These are phyloP conservation scores for Hypothenemus hampei DNA, from an alignment of 1,140 invertebrate genomes.

Conservation along the genomic window DNA sequence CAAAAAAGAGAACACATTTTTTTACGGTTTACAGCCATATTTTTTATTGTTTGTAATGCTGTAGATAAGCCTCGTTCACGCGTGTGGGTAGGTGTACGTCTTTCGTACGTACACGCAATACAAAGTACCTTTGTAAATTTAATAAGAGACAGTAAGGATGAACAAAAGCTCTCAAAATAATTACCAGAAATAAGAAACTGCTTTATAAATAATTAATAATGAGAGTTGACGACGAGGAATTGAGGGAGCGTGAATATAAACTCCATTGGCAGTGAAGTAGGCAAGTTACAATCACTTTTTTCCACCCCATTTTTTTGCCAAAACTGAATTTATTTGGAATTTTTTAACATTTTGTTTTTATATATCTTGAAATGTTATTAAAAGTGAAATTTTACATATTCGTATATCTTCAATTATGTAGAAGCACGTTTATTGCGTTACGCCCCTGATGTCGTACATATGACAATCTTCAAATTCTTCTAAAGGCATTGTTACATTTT, in stretches of 20 bases:
- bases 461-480: neutral
- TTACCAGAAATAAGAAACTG: conserved; percentile 35
- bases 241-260: conserved; percentile 17
- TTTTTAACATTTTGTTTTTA: neutral
- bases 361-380: neutral
- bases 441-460: neutral
- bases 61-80: too few relatives aligned
- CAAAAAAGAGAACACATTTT: too few relatives aligned
- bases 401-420: too few relatives aligned
- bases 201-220: conserved; percentile 38
- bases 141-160: conserved; percentile 32
- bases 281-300: neutral
- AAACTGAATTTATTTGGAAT: neutral
- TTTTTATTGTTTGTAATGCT: too few relatives aligned
- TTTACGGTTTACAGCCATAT: too few relatives aligned
- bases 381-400: neutral
- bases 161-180: conserved; percentile 39
- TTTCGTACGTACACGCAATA: conserved; percentile 23
- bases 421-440: too few relatives aligned
- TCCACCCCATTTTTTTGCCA: neutral
- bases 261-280: neutral
- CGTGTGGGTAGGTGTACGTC: neutral
- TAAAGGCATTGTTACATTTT: neutral
- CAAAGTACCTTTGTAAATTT: conserved; percentile 33
- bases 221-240: conserved; percentile 34